phyloP scores from a whole-genome alignment of 2,113 vertebrate genomes.

The Corythornis madagascariensis region DNA sequence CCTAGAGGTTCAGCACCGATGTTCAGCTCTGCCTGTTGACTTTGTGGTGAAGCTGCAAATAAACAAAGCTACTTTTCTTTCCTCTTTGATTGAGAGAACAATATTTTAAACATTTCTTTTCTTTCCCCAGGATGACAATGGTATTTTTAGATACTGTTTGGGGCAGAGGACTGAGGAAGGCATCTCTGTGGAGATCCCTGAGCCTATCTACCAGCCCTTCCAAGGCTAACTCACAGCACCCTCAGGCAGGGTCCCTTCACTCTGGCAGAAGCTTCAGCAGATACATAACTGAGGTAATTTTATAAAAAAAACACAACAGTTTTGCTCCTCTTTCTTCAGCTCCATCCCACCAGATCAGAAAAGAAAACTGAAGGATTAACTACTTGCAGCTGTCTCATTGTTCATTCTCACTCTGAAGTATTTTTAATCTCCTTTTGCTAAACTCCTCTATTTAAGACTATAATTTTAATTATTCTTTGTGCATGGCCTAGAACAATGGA shows the following conservation, averaged over 20 bases:
- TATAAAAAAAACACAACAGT: background rate
- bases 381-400: conserved; percentile 3
- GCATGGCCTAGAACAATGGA: background rate
- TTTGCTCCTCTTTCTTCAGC: background rate
- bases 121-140: background rate
- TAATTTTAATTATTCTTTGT: background rate
- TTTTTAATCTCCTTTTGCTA: background rate
- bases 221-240: background rate
- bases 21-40: background rate
- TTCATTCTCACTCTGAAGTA: conserved; percentile 3
- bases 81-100: background rate
- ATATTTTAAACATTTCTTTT: background rate
- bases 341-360: background rate
- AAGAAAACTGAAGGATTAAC: conserved; percentile 27
- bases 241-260: background rate
- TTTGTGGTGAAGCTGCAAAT: background rate
- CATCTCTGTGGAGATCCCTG: too few relatives aligned
- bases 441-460: background rate
- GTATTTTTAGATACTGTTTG: background rate
- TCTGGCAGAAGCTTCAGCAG: background rate
- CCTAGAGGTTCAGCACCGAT: background rate
- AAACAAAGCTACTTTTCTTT: background rate
- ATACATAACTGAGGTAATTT: background rate
- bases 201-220: background rate
- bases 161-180: background rate